Evolutionary conservation across 2,888 invertebrate species (phyloP).

Genomic region (Heliconius sara): DNA sequence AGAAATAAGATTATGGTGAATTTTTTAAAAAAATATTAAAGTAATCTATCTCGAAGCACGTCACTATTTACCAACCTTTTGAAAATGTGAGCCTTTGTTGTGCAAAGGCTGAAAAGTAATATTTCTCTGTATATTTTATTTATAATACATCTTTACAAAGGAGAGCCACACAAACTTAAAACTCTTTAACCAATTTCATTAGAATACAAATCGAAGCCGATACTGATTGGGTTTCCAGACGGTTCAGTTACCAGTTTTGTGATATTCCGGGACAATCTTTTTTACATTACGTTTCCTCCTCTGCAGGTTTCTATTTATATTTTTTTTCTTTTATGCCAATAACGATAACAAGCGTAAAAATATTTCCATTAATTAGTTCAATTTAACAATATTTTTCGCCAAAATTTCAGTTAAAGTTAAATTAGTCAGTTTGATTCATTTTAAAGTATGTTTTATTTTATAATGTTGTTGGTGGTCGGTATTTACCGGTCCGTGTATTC

Average conservation of each 20-base stretch:
- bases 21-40: not conserved
- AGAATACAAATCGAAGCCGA: not conserved
- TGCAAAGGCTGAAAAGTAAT: not conserved
- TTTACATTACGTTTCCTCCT: too few relatives aligned
- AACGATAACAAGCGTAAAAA: too few relatives aligned
- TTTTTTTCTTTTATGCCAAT: too few relatives aligned
- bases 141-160: not conserved
- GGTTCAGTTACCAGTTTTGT: too few relatives aligned
- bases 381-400: too few relatives aligned
- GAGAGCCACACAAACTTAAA: not conserved
- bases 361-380: too few relatives aligned
- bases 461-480: not conserved
- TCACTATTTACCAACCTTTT: slow-evolving; percentile 1
- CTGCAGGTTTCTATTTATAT: too few relatives aligned
- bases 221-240: not conserved
- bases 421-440: too few relatives aligned
- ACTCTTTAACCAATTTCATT: not conserved
- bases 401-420: too few relatives aligned
- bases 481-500: not conserved
- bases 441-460: too few relatives aligned
- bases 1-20: not conserved
- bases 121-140: not conserved
- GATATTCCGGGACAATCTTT: too few relatives aligned
- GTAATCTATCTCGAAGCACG: not conserved
- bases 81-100: not conserved